These are phyloP conservation scores for Penaeus monodon DNA, from an alignment of 2,888 invertebrate species.

Conservation along the genomic window DNA sequence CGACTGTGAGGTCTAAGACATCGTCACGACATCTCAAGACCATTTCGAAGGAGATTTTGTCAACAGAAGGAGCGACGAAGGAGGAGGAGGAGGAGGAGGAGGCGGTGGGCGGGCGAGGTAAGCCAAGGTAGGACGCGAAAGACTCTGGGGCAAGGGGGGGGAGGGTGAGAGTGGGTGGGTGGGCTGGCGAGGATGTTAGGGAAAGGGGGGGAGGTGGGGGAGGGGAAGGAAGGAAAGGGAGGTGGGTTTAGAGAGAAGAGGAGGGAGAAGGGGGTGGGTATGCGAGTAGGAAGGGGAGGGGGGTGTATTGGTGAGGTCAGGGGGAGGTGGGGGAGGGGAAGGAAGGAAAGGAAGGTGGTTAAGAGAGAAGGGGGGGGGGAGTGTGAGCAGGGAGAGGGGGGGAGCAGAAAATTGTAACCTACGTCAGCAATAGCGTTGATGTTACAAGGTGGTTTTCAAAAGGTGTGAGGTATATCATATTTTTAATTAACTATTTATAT, in stretches of 20 bases:
- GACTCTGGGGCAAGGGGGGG: neutral
- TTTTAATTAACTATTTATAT: neutral
- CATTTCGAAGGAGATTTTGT: no score
- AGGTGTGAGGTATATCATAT: neutral
- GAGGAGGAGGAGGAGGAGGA: no score
- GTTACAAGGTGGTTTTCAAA: neutral
- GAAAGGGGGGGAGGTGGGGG: neutral
- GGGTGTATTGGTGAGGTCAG: neutral
- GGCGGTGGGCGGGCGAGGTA: no score
- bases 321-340: neutral
- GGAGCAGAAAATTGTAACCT: slow-evolving; percentile 1
- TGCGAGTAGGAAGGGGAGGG: neutral
- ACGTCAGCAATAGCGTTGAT: slow-evolving; percentile 10
- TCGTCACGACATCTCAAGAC: no score
- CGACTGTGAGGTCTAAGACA: no score
- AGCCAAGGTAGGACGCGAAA: no score
- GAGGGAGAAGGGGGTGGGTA: neutral
- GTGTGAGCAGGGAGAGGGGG: neutral
- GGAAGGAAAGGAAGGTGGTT: neutral
- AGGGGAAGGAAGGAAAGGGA: neutral
- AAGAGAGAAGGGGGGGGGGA: neutral
- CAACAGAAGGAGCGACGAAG: no score
- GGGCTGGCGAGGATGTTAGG: neutral
- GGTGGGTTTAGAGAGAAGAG: neutral
- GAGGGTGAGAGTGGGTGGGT: slow-evolving; percentile 7